phyloP scores from a whole-genome alignment of 2,113 vertebrate genomes.

The Struthidea cinerea region DNA sequence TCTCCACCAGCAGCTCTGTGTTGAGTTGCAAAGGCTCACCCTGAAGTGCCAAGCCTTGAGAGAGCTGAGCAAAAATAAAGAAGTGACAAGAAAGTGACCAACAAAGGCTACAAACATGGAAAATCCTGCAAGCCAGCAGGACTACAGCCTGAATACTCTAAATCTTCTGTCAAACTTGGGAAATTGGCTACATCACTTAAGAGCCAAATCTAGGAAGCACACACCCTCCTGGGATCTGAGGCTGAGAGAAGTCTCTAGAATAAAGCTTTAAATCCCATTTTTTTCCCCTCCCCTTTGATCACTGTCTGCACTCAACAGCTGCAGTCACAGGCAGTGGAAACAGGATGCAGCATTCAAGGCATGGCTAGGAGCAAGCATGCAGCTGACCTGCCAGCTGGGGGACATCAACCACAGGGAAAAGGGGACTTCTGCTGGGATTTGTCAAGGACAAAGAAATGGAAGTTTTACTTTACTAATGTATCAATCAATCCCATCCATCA shows the following conservation, averaged over 20 bases:
- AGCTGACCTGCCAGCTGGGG: not conserved
- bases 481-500: not conserved
- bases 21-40: not conserved
- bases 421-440: not conserved
- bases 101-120: not conserved
- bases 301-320: not conserved
- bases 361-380: not conserved
- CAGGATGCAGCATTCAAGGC: not conserved
- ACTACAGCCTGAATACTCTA: not conserved
- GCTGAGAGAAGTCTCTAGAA: not conserved
- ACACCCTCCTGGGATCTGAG: not conserved
- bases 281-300: not conserved
- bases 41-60: not conserved
- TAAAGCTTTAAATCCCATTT: not conserved
- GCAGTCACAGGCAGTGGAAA: not conserved
- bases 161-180: not conserved
- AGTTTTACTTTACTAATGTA: not conserved
- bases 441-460: not conserved
- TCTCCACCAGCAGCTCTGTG: not conserved
- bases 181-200: not conserved
- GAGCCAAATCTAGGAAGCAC: not conserved
- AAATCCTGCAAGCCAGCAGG: not conserved
- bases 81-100: not conserved
- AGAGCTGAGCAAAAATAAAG: not conserved
- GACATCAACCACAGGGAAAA: not conserved